Evolutionary conservation across 2,113 vertebrate species (phyloP).

Genomic region (Formicarius rufipectus): DNA sequence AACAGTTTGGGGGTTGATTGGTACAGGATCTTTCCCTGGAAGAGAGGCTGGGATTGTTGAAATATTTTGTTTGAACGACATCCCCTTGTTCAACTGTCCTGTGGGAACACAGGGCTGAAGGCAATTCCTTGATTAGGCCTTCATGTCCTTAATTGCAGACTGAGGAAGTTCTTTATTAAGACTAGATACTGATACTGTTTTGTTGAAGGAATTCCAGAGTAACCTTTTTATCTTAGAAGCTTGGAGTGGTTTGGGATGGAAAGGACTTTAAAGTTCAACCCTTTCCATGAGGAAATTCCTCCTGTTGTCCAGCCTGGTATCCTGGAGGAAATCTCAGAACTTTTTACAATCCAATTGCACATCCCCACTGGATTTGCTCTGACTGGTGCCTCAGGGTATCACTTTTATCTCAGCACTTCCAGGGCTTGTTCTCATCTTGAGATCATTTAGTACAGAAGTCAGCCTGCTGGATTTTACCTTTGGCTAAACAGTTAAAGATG

Average conservation of each 20-base stretch:
- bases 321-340: background rate
- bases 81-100: background rate
- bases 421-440: background rate
- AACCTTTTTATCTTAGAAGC: background rate
- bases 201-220: background rate
- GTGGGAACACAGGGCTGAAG: background rate
- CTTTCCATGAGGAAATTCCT: background rate
- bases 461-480: background rate
- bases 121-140: background rate
- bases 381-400: background rate
- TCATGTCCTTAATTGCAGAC: background rate
- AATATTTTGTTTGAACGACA: background rate
- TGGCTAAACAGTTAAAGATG: background rate
- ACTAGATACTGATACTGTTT: accelerated
- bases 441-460: background rate
- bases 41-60: background rate
- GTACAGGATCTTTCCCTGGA: background rate
- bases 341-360: accelerated
- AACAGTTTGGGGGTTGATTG: accelerated
- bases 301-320: background rate
- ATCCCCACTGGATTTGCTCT: background rate
- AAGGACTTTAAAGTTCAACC: background rate
- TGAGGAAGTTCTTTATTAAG: background rate
- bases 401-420: background rate
- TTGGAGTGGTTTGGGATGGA: background rate